Evolutionary conservation across 2,113 vertebrate species (phyloP).

Genomic region (Thalassarche chlororhynchos): DNA sequence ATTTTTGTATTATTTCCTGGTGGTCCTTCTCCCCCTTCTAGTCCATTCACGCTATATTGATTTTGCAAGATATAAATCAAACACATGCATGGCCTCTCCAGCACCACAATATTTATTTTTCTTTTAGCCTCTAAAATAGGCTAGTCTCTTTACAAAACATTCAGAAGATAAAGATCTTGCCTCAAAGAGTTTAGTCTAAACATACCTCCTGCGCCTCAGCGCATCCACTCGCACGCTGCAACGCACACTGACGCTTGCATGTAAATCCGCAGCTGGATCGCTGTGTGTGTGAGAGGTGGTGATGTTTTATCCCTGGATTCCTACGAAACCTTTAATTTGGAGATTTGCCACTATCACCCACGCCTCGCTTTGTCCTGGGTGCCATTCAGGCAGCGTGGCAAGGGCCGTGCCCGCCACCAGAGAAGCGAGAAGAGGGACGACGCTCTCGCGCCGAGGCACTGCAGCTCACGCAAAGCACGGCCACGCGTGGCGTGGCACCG

Average conservation of each 20-base stretch:
- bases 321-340: background rate
- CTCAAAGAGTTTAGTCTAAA: background rate
- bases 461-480: background rate
- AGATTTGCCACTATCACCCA: background rate
- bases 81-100: fast-evolving
- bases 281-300: fast-evolving
- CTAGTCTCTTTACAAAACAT: background rate
- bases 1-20: background rate
- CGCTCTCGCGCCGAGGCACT: background rate
- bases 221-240: background rate
- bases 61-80: background rate
- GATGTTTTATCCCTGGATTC: background rate
- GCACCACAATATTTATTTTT: background rate
- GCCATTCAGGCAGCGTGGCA: background rate
- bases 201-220: background rate
- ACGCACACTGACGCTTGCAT: fast-evolving
- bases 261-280: background rate
- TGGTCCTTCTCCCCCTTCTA: fast-evolving
- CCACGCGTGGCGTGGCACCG: fast-evolving
- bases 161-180: background rate
- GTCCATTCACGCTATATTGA: fast-evolving
- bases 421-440: background rate
- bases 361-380: fast-evolving
- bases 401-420: background rate
- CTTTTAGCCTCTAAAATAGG: background rate